Percentiles rank a stretch among this genome's conserved stretches.
Evolutionary conservation across 2,113 vertebrate genomes (phyloP).

Genomic region (Raja brachyura): DNA sequence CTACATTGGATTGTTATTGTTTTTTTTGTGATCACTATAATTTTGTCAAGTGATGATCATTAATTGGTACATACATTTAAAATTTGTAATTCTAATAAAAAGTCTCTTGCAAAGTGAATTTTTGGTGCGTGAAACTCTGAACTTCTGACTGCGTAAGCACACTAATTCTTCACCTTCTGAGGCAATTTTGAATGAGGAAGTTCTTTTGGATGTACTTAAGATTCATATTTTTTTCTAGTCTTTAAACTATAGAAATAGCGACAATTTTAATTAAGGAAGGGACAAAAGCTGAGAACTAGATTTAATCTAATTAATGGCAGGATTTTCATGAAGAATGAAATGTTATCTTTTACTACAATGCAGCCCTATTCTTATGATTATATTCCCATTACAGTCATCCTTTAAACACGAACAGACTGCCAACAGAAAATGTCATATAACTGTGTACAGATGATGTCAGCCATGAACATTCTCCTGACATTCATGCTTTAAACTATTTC

Average conservation of each 20-base stretch:
- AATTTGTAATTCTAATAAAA: neutral
- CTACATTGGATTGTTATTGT: neutral
- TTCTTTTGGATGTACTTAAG: neutral
- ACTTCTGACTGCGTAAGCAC: neutral
- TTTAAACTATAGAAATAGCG: neutral
- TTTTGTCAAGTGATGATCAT: neutral
- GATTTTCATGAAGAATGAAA: neutral
- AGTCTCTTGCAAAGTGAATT: neutral
- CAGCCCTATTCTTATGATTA: constrained; percentile 12
- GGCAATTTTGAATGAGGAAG: neutral
- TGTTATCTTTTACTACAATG: constrained; percentile 18
- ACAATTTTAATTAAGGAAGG: constrained; percentile 7
- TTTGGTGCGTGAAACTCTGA: neutral
- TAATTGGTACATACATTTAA: neutral
- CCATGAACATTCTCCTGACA: constrained; percentile 56
- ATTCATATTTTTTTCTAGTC: neutral
- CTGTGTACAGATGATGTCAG: constrained; percentile 56
- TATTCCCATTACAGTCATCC: constrained; percentile 46
- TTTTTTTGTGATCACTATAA: neutral
- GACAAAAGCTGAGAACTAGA: neutral
- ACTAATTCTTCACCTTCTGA: neutral
- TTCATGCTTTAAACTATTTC: constrained; percentile 58
- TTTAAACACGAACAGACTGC: constrained; percentile 53
- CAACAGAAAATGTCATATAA: constrained; percentile 57
- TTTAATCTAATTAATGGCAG: neutral